Base-by-base conservation (phyloP, 2,113 vertebrate species). In the Anguilla rostrata region DNA sequence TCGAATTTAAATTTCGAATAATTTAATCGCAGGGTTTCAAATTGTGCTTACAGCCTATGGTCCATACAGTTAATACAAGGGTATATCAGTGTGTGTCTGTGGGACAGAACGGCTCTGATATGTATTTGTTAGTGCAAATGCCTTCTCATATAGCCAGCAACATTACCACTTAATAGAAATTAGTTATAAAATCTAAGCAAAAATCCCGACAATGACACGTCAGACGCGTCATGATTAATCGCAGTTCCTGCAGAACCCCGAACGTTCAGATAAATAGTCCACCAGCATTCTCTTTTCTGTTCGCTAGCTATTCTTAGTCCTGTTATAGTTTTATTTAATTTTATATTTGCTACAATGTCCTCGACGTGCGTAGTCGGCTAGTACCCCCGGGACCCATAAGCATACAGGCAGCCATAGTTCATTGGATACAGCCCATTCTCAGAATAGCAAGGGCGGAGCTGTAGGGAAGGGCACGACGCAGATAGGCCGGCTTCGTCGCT, bases 401-500 rank as follows among this genome's bases (percentile, higher is more conserved):
- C 49, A 53, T 83, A 83, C 18, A 29, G 34, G 34, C 43, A 46
- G 43, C 43, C 43, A 46, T 46, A 46, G 43, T 46, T 46, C 43
- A 46, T 46, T 53, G 49, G 82, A 56, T 83, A 83, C 26, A 39
- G 29, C 29, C 15, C 11, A n/a, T 39, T 57, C 29, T 53, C 26
- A 34, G 49, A 53, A 57, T 20, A 39, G 41, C n/a, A 9, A 56
- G 82, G 82, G 82, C 82, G 82, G 53, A 57, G 49, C 49, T 18
- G 82, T 9, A 34, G 82, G 82, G n/a, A 60, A 26, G 22, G 82
- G 53, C 22, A 57, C 60, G 66, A 14, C 15, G 39, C 39, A 29
- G 29, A 29, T 39, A 84, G n/a, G 56, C 53, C 29, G 1, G 46
- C 81, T 11, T 22, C 41, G 91, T 84, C 88, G 89, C 85, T 90